Evolutionary conservation across 2,113 vertebrate species (phyloP).

Genomic region (Lasiurus cinereus): DNA sequence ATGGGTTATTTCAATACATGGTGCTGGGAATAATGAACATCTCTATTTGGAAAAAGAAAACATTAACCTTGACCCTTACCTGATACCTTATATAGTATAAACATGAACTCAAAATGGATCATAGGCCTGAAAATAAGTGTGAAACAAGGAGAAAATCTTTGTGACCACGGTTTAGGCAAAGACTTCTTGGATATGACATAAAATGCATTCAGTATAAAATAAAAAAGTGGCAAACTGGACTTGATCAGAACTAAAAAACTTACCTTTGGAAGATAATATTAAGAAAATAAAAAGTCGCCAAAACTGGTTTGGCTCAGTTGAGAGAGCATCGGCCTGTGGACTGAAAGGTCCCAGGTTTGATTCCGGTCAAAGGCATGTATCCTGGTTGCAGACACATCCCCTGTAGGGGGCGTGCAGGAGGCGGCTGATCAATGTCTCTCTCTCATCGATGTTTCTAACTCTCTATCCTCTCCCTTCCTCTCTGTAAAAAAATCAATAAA

Average conservation of each 20-base stretch:
- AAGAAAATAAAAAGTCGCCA: constrained; percentile 14
- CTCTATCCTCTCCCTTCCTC: too few species aligned
- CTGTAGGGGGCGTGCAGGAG: too few species aligned
- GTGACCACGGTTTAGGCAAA: neutral
- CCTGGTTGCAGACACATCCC: too few species aligned
- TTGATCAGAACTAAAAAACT: neutral
- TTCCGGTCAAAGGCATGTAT: too few species aligned
- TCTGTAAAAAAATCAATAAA: too few species aligned
- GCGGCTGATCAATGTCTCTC: too few species aligned
- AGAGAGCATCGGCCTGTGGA: too few species aligned
- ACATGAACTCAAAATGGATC: constrained; percentile 29
- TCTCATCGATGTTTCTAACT: too few species aligned
- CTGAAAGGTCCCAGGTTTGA: too few species aligned
- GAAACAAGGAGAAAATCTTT: constrained; percentile 21
- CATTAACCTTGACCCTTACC: neutral
- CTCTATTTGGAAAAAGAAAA: neutral
- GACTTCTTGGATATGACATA: neutral
- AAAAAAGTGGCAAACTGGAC: neutral
- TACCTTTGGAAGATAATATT: neutral
- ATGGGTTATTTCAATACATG: neutral
- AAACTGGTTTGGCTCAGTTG: too few species aligned
- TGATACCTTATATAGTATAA: neutral
- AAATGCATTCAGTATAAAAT: neutral
- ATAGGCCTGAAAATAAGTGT: neutral
- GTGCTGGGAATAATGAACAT: neutral